phyloP scores from a whole-genome alignment of 2,113 vertebrate species.

The Chaenogobius annularis region DNA sequence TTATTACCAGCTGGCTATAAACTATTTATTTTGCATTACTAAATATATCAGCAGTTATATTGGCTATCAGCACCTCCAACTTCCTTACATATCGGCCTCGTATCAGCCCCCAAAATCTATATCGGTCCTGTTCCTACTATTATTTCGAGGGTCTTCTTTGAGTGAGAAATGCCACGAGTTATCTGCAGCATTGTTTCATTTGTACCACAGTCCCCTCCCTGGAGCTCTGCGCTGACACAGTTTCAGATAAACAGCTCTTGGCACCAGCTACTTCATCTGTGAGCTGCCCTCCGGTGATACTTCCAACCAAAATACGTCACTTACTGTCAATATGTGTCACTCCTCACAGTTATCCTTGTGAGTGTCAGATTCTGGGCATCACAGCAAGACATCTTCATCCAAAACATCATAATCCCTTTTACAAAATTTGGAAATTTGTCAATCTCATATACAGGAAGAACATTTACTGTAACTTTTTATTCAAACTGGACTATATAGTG shows the following conservation, averaged over 20 bases:
- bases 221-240: constrained; percentile 48
- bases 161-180: background rate
- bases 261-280: constrained; percentile 62
- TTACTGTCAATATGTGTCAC: constrained; percentile 58
- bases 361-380: constrained; percentile 33
- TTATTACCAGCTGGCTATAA: too few species aligned
- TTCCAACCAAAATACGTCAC: constrained; percentile 48
- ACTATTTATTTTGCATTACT: too few species aligned
- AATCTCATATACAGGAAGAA: background rate
- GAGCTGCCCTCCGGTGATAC: constrained; percentile 60
- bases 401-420: constrained; percentile 2
- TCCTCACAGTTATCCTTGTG: constrained; percentile 46
- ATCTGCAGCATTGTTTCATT: constrained; percentile 5
- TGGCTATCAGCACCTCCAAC: too few species aligned
- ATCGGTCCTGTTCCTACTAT: background rate
- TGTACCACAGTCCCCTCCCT: constrained; percentile 22
- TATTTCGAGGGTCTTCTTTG: background rate
- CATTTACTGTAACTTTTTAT: too few species aligned
- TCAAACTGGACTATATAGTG: too few species aligned
- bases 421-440: background rate
- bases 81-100: too few species aligned
- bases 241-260: constrained; percentile 55
- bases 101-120: too few species aligned
- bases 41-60: too few species aligned
- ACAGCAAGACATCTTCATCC: constrained; percentile 6